These are phyloP conservation scores for Asobara japonica DNA, from an alignment of 1,140 invertebrate species.

Conservation along the genomic window DNA sequence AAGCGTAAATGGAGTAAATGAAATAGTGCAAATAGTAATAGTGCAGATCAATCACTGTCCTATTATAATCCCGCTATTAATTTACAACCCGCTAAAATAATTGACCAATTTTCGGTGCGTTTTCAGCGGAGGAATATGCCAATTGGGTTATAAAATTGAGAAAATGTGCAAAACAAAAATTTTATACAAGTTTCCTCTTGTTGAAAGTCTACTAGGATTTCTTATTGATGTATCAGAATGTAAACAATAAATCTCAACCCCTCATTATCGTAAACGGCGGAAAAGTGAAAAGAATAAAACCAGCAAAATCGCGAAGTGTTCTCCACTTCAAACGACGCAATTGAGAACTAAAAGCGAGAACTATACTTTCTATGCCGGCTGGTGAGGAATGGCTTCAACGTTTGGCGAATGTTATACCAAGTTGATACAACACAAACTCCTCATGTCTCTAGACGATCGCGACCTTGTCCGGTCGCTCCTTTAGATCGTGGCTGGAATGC, in stretches of 20 bases:
- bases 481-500: conserved; percentile 9
- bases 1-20: no score
- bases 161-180: no score
- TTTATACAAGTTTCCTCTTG: no score
- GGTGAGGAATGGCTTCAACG: neutral
- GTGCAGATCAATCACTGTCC: no score
- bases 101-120: no score
- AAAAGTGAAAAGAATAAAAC: neutral
- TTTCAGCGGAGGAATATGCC: no score
- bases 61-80: no score
- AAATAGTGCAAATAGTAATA: no score
- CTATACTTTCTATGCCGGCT: conserved; percentile 5
- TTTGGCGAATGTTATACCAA: conserved; percentile 9
- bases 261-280: neutral
- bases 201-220: no score
- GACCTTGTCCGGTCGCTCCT: conserved; percentile 30
- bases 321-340: neutral
- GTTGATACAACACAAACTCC: neutral
- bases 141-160: no score
- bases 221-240: no score
- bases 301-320: neutral
- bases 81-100: no score
- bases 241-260: neutral
- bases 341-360: neutral
- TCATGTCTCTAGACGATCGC: conserved; percentile 14